A percentile compares a stretch with the other conserved stretches of the same genome.
phyloP scores from a whole-genome alignment of 2,113 vertebrate species.

The Bubo blakistoni region DNA sequence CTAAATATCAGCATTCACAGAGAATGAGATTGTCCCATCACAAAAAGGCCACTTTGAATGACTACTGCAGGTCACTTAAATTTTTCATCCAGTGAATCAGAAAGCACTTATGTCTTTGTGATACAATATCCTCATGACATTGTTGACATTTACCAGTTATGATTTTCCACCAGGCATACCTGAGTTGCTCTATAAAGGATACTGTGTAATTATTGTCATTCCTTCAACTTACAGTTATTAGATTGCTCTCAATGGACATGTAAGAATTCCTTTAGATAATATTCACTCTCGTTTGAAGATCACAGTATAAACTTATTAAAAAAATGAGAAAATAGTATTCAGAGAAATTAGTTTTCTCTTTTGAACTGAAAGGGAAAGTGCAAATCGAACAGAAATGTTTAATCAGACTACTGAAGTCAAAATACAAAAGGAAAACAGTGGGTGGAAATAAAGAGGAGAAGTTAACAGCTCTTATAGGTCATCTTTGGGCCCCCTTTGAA shows the following conservation, averaged over 20 bases:
- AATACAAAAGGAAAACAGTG: not conserved
- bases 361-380: not conserved
- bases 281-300: not conserved
- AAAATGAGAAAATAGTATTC: not conserved
- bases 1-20: not conserved
- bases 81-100: not conserved
- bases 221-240: not conserved
- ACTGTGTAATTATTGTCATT: not conserved
- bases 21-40: not conserved
- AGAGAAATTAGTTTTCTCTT: not conserved
- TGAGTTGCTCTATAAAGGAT: not conserved
- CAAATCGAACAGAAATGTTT: not conserved
- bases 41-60: not conserved
- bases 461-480: not conserved
- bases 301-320: not conserved
- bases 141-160: not conserved
- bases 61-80: not conserved
- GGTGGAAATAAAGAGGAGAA: not conserved
- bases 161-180: not conserved
- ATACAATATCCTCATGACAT: not conserved
- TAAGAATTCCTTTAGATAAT: not conserved
- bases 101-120: not conserved
- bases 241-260: not conserved
- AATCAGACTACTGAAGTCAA: not conserved
- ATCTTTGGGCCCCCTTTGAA: not conserved